These are phyloP conservation scores for Ophiothrix spiculata DNA, from an alignment of 35 echinoderm and acorn worm species.

Conservation along the genomic window DNA sequence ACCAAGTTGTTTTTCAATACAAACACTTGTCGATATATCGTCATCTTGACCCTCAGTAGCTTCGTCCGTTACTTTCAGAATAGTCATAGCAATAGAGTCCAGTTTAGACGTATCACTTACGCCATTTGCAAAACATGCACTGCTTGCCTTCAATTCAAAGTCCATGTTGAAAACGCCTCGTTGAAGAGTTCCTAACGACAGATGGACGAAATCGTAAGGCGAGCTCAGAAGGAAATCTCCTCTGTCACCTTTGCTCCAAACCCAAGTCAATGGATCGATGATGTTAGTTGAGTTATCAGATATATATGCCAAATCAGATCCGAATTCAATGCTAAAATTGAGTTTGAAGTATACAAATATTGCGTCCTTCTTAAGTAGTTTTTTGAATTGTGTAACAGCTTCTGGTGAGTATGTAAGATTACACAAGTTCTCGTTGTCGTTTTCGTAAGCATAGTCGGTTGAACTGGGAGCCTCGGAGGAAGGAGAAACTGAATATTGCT, in stretches of 20 bases:
- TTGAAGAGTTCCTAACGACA: conserved; percentile 47
- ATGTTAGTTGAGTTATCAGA: conserved; percentile 16
- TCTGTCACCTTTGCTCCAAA: conserved; percentile 41
- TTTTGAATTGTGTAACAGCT: too few relatives aligned
- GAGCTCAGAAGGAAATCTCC: conserved; percentile 37
- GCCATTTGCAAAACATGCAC: conserved; percentile 14
- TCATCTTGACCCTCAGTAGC: conserved; percentile 23
- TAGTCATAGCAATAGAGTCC: neutral
- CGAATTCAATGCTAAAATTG: neutral
- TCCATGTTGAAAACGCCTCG: conserved; percentile 22
- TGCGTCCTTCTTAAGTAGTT: too few relatives aligned
- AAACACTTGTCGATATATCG: conserved; percentile 16
- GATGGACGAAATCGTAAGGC: conserved; percentile 53
- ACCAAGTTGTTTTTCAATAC: conserved; percentile 52
- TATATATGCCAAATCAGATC: neutral
- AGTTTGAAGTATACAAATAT: conserved; percentile 62
- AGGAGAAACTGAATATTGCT: too few relatives aligned
- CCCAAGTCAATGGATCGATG: conserved; percentile 58
- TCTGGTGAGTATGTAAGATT: too few relatives aligned
- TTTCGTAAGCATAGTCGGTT: too few relatives aligned
- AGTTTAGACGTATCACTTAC: conserved; percentile 17
- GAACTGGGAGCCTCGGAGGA: too few relatives aligned
- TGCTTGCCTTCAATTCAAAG: neutral
- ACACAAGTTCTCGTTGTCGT: too few relatives aligned
- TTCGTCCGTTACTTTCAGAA: neutral